Evolutionary conservation across 2,888 invertebrate genomes (phyloP).

Genomic region (Stomorhina lunata): DNA sequence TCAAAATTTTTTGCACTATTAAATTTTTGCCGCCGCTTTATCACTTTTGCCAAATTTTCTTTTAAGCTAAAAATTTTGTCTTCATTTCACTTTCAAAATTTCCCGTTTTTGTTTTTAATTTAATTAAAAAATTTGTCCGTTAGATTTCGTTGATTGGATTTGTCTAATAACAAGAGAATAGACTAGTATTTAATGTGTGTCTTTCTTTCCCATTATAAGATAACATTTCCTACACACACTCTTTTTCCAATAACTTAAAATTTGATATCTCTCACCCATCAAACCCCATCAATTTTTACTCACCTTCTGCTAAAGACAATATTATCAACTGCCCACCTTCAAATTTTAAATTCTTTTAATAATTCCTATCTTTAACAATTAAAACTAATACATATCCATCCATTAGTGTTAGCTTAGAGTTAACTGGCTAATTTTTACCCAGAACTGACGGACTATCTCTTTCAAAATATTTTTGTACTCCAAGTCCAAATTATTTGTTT

Average conservation of each 20-base stretch:
- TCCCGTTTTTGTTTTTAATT: neutral
- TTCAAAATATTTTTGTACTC: slow-evolving; percentile 1
- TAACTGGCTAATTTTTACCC: neutral
- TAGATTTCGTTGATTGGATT: neutral
- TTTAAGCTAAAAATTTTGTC: neutral
- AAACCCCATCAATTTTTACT: neutral
- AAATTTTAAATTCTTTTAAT: no score
- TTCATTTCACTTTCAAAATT: slow-evolving; percentile 19
- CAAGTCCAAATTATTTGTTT: slow-evolving; percentile 2
- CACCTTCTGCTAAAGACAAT: neutral
- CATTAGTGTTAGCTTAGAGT: neutral
- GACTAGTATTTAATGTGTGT: neutral
- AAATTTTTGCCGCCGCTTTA: slow-evolving; percentile 16
- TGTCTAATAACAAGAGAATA: neutral
- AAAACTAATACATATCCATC: neutral
- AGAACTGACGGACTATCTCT: slow-evolving; percentile 11
- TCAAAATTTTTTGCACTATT: neutral
- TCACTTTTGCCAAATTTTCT: neutral
- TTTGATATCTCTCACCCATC: slow-evolving; percentile 27
- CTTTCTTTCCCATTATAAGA: neutral
- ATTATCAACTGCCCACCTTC: slow-evolving; percentile 1
- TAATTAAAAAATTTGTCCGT: slow-evolving; percentile 21
- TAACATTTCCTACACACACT: neutral
- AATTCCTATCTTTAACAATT: neutral
- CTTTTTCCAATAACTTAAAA: neutral